Conservation (phyloP, 2,888 invertebrate species). For the Zele albiditarsus region DNA sequence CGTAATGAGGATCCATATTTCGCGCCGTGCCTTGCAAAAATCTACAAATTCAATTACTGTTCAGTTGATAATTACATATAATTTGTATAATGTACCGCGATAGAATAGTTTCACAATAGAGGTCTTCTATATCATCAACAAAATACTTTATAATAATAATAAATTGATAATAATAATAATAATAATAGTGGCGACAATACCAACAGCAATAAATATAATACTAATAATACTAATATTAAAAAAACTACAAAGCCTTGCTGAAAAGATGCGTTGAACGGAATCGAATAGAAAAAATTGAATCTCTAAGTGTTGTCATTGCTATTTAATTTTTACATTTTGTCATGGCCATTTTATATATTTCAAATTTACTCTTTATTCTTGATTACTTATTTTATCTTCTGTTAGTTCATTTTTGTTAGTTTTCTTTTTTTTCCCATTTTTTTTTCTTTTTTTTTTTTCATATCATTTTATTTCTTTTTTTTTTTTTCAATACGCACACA, state of each 20-base stretch:
- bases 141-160: not conserved
- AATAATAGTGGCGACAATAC: not conserved
- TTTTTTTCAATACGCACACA: not conserved
- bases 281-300: not conserved
- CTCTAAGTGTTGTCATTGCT: not conserved
- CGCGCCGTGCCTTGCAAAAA: not conserved
- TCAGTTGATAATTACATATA: not conserved
- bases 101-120: not conserved
- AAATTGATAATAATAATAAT: not conserved
- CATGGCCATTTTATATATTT: not conserved
- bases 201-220: not conserved
- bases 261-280: not conserved
- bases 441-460: constrained; percentile 39
- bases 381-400: constrained; percentile 40
- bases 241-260: not conserved
- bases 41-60: constrained; percentile 1
- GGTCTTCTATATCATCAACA: not conserved
- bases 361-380: constrained; percentile 27
- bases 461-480: not conserved
- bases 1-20: not conserved
- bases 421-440: constrained; percentile 32
- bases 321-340: constrained; percentile 7
- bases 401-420: constrained; percentile 25
- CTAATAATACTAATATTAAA: not conserved
- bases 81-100: not conserved